Evolutionary conservation across 2,888 invertebrate genomes (phyloP), one percentile per base, ranked within the genome.

Genomic region (Synanthedon myopaeformis): DNA sequence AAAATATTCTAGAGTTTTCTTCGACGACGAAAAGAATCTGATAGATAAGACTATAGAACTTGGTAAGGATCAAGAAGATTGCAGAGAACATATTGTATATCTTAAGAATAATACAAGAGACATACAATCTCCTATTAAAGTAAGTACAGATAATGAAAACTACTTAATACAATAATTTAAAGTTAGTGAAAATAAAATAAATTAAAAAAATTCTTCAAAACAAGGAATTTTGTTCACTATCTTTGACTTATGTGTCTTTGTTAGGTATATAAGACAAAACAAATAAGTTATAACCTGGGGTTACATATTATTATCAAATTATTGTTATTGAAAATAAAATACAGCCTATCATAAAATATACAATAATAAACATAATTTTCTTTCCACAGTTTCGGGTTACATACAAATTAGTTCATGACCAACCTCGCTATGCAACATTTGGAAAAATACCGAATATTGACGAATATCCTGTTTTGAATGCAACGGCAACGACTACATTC

Each of bases 381-480:
- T 45, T 13, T 54, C 74, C 76, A 42, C 70, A 90, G 89, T 96
- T 97, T 72, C 92, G 92, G 63, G 88, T 98, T 13, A 95, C 94
- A 54, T 98, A 97, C 73, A 92, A 92, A 5, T 87, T 98, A 53
- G 91, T 93, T 8, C 92, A 94, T 72, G 87, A 89, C 6, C 90
- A 92, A 53, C 92, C 93, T 0, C 69, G 68, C 41, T 89, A 88
- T 69, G 87, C 88, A 0, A 65, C 70, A 0, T 70, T 76, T 17
- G 90, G 91, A 23, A 74, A 82, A 0, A 74, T 96, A 4, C 93
- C 94, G 0, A 89, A 91, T 58, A 92, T 94, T 49, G 92, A 93
- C 62, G 89, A 92, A 60, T 94, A 93, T 70, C 97, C 98, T 0
- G 96, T 98, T 51, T 82, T 98, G 53, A 96, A 98, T 77, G 93